A percentile compares a stretch with the other conserved stretches of the same genome.
phyloP scores from a whole-genome alignment of 2,113 vertebrate genomes.

The Panthera leo region DNA sequence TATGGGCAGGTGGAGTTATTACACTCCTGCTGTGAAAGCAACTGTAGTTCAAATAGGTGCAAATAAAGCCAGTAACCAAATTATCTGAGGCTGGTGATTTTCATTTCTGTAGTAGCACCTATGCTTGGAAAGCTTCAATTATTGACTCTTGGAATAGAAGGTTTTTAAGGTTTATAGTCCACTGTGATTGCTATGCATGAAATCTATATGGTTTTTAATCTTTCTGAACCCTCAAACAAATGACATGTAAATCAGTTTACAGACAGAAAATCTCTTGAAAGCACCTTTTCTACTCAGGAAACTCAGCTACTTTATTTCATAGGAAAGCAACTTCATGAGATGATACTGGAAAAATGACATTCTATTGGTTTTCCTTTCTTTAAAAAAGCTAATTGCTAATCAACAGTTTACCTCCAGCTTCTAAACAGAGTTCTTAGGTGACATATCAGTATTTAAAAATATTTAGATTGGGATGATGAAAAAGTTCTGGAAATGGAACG shows the following conservation, averaged over 20 bases:
- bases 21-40: not conserved
- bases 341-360: not conserved
- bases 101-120: not conserved
- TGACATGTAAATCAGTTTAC: conserved; percentile 27
- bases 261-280: not conserved
- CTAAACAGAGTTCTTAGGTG: conserved; percentile 20
- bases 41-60: not conserved
- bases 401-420: not conserved
- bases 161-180: not conserved
- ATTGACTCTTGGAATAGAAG: not conserved
- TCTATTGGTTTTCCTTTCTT: not conserved
- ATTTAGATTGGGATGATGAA: not conserved
- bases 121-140: not conserved
- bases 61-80: conserved; percentile 4
- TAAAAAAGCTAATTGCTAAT: not conserved
- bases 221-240: not conserved
- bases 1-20: not conserved
- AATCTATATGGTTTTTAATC: not conserved
- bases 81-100: not conserved
- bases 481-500: not conserved
- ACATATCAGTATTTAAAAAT: conserved; percentile 47
- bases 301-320: not conserved
- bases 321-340: not conserved
- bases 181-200: not conserved
- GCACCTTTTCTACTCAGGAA: not conserved